Percentiles rank a stretch among this genome's conserved stretches.
phyloP scores from a whole-genome alignment of 2,888 invertebrate species.

The Dioctria rufipes region DNA sequence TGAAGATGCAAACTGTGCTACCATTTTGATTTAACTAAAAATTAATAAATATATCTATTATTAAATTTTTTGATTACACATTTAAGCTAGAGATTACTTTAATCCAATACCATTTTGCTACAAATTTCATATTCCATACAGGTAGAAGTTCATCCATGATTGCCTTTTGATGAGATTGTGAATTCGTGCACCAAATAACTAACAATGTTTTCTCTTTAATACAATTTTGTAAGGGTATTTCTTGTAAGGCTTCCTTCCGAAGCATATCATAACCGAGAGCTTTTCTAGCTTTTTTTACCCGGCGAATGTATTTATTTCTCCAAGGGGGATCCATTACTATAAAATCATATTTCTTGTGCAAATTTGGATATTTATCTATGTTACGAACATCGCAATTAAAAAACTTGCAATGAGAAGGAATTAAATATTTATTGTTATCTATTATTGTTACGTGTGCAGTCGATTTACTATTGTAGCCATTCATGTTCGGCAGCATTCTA shows the following conservation, averaged over 20 bases:
- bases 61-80: too few relatives aligned
- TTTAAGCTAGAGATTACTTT: conserved; percentile 74
- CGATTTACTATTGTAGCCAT: conserved; percentile 76
- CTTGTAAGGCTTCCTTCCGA: conserved; percentile 80
- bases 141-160: conserved; percentile 83
- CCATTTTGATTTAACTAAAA: conserved; percentile 79
- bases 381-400: conserved; percentile 77
- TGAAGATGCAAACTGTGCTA: conserved; percentile 79
- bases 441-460: conserved; percentile 73
- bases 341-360: conserved; percentile 80
- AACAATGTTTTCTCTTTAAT: conserved; percentile 78
- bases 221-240: conserved; percentile 80
- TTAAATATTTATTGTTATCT: conserved; percentile 73
- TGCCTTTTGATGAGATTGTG: conserved; percentile 78
- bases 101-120: conserved; percentile 90
- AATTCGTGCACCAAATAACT: conserved; percentile 95
- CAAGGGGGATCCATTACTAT: conserved; percentile 96
- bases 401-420: conserved; percentile 79
- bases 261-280: conserved; percentile 82
- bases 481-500: conserved; percentile 67
- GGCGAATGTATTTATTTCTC: conserved; percentile 94
- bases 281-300: conserved; percentile 78
- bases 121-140: conserved; percentile 81
- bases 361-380: not conserved
- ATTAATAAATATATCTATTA: not conserved